Evolutionary conservation across 2,888 invertebrate genomes (phyloP).

Genomic region (Eristalis pertinax): DNA sequence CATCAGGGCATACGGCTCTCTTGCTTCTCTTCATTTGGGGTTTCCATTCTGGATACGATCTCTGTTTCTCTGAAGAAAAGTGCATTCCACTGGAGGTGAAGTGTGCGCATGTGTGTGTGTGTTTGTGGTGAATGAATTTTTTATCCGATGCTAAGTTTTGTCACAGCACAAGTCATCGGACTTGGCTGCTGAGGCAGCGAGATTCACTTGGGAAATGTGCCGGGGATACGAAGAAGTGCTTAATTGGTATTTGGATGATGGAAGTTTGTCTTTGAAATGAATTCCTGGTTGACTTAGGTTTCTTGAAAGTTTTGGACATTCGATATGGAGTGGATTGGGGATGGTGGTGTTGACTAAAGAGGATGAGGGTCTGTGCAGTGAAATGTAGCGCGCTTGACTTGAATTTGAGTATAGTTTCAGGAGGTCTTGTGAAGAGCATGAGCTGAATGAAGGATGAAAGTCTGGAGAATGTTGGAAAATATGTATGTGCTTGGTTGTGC

Average conservation of each 20-base stretch:
- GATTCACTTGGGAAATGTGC: conserved; percentile 49
- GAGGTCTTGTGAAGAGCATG: background rate
- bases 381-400: background rate
- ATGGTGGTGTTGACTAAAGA: background rate
- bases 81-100: conserved; percentile 44
- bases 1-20: conserved; percentile 50
- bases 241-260: conserved; percentile 31
- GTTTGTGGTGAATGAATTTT: conserved; percentile 51
- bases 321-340: background rate
- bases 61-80: conserved; percentile 44
- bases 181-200: conserved; percentile 13
- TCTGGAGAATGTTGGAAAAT: too few relatives aligned
- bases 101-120: background rate
- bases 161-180: conserved; percentile 30
- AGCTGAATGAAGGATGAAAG: background rate
- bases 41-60: conserved; percentile 20
- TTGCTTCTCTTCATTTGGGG: background rate
- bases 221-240: conserved; percentile 9
- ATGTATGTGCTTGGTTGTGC: too few relatives aligned
- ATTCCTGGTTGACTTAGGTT: background rate
- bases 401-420: background rate
- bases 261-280: conserved; percentile 5
- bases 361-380: background rate
- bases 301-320: background rate
- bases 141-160: conserved; percentile 47